Evolutionary conservation across 1,140 invertebrate genomes (phyloP).

Genomic region (Copidosoma floridanum): DNA sequence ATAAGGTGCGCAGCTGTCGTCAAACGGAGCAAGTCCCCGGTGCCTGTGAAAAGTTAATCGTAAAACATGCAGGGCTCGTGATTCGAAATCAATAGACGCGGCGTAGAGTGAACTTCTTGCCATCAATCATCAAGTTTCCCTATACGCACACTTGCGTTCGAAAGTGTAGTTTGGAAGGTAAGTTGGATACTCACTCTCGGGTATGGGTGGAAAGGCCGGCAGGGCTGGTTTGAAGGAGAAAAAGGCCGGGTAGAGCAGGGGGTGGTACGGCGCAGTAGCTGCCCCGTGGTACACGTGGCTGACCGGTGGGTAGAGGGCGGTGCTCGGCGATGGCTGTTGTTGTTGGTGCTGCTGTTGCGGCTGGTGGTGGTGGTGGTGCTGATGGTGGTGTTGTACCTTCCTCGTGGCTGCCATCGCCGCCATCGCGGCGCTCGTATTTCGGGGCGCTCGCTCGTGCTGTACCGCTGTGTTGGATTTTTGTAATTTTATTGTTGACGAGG

Average conservation of each 20-base stretch:
- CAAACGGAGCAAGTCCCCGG: conserved; percentile 32
- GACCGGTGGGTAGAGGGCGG: conserved; percentile 43
- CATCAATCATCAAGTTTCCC: not conserved
- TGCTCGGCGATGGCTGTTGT: not conserved
- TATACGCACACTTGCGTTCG: too few species aligned
- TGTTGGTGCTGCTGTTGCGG: too few species aligned
- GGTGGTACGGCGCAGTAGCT: conserved; percentile 49
- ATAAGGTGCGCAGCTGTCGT: conserved; percentile 43
- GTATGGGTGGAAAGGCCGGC: conserved; percentile 41
- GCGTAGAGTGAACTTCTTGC: not conserved
- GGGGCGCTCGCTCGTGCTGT: conserved; percentile 83
- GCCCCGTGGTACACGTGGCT: conserved; percentile 29
- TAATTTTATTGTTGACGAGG: too few species aligned
- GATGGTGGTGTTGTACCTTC: too few species aligned
- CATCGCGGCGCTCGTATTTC: conserved; percentile 56
- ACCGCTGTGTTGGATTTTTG: too few species aligned
- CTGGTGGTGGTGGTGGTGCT: conserved; percentile 42
- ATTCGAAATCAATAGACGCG: too few species aligned
- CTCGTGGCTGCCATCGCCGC: conserved; percentile 37
- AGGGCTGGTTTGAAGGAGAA: conserved; percentile 55
- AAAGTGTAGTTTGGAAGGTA: too few species aligned
- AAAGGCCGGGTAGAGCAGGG: conserved; percentile 52
- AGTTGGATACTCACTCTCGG: too few species aligned
- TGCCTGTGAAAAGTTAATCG: too few species aligned
- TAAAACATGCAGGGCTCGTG: too few species aligned